These are phyloP conservation scores for Teleiodes luculella DNA, from an alignment of 2,888 invertebrate species.

Conservation along the genomic window DNA sequence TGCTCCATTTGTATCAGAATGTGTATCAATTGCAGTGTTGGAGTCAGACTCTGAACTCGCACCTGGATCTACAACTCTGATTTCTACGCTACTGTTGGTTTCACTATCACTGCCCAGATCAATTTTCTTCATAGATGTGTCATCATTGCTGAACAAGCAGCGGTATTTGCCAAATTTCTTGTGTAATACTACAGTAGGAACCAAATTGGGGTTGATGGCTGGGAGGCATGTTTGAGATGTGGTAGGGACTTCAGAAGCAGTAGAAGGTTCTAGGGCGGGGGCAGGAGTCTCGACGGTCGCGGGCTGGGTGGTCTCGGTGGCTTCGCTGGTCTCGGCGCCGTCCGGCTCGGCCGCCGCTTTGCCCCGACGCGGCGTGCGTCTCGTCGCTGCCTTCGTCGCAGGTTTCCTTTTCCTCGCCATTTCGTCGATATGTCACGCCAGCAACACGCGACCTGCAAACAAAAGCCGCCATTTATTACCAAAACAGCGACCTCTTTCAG, in stretches of 20 bases:
- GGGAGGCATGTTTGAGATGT: slow-evolving; percentile 32
- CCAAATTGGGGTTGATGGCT: slow-evolving; percentile 39
- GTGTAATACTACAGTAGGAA: slow-evolving; percentile 61
- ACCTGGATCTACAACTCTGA: slow-evolving; percentile 63
- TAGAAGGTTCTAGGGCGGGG: slow-evolving; percentile 19
- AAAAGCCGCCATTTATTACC: slow-evolving; percentile 25
- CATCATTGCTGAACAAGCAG: slow-evolving; percentile 67
- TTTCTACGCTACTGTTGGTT: slow-evolving; percentile 69
- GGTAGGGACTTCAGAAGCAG: slow-evolving; percentile 22
- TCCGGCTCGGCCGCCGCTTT: slow-evolving; percentile 46
- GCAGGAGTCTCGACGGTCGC: slow-evolving; percentile 24
- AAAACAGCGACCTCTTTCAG: slow-evolving; percentile 59
- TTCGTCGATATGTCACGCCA: slow-evolving; percentile 33
- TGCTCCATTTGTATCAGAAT: slow-evolving; percentile 55
- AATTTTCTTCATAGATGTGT: slow-evolving; percentile 53
- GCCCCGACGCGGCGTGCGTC: slow-evolving; percentile 60
- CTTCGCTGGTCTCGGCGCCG: slow-evolving; percentile 43
- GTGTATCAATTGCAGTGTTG: slow-evolving; percentile 59
- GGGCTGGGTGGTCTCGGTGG: slow-evolving; percentile 22
- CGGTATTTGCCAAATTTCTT: slow-evolving; percentile 80
- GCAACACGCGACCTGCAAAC: slow-evolving; percentile 52
- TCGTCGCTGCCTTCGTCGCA: slow-evolving; percentile 46
- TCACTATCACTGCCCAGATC: slow-evolving; percentile 73
- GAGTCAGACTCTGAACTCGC: slow-evolving; percentile 74
- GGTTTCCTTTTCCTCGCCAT: slow-evolving; percentile 72